These are phyloP conservation scores for Neosalanx taihuensis DNA, from an alignment of 2,797 vertebrate genomes.

Conservation along the genomic window DNA sequence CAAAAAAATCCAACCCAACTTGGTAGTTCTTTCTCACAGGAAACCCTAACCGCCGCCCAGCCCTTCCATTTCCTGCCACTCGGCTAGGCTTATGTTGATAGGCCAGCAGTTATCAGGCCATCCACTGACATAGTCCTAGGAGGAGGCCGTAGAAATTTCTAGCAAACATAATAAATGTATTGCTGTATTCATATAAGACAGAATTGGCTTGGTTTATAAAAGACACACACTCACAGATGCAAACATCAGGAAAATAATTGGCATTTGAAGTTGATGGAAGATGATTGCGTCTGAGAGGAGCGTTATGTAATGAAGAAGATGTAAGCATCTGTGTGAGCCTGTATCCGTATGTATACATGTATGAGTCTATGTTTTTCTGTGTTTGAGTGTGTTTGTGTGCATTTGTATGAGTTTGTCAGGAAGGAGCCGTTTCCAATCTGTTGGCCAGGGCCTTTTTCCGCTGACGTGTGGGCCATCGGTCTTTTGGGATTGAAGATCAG, in stretches of 20 bases:
- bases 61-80: constrained; percentile 69
- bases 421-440: constrained; percentile 39
- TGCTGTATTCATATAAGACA: not conserved
- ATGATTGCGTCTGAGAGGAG: constrained; percentile 29
- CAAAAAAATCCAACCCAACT: not conserved
- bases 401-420: constrained; percentile 22
- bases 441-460: constrained; percentile 40
- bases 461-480: constrained; percentile 25
- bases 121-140: not conserved
- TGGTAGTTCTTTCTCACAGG: constrained; percentile 55
- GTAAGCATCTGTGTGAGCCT: constrained; percentile 1
- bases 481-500: constrained; percentile 28
- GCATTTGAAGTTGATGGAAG: not conserved
- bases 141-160: not conserved
- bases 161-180: not conserved
- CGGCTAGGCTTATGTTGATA: constrained; percentile 45
- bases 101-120: constrained; percentile 3
- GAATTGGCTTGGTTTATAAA: not conserved
- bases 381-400: not conserved
- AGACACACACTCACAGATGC: not conserved
- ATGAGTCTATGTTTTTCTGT: not conserved
- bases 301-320: constrained; percentile 12
- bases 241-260: not conserved
- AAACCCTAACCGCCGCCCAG: constrained; percentile 60
- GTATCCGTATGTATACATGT: not conserved